Conservation (phyloP, 2,888 invertebrate genomes). For the Oasisia sp. region DNA sequence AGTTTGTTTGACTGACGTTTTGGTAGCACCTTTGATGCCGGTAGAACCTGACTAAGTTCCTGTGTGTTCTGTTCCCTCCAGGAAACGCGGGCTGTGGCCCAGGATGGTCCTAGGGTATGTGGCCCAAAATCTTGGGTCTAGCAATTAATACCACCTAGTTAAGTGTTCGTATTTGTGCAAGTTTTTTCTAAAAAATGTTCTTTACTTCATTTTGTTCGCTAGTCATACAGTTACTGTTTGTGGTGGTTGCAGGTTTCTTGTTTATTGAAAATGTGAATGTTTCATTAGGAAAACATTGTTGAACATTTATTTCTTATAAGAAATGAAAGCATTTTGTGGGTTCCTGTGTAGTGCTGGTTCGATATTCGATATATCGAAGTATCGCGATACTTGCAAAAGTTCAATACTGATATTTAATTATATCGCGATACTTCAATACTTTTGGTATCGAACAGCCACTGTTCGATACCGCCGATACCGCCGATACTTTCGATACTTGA, state of each 20-base stretch:
- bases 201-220: neutral
- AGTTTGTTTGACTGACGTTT: neutral
- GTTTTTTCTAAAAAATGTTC: neutral
- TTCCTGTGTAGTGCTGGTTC: too few relatives aligned
- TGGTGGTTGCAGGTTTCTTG: neutral
- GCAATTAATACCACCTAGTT: neutral
- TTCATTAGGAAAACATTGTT: neutral
- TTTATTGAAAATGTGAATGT: neutral
- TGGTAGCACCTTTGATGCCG: neutral
- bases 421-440: too few relatives aligned
- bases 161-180: neutral
- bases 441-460: too few relatives aligned
- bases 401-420: too few relatives aligned
- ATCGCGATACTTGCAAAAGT: too few relatives aligned
- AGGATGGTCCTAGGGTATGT: neutral
- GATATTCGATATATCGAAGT: too few relatives aligned
- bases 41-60: neutral
- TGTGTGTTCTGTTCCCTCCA: neutral
- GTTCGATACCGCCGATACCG: too few relatives aligned
- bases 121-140: neutral
- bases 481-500: too few relatives aligned
- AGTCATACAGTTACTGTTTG: neutral
- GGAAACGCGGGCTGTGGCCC: neutral
- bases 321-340: neutral
- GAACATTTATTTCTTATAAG: neutral